These are phyloP conservation scores for Zoroaster sp. DNA, from an alignment of 53 echinoderm and acorn worm genomes.

Conservation along the genomic window DNA sequence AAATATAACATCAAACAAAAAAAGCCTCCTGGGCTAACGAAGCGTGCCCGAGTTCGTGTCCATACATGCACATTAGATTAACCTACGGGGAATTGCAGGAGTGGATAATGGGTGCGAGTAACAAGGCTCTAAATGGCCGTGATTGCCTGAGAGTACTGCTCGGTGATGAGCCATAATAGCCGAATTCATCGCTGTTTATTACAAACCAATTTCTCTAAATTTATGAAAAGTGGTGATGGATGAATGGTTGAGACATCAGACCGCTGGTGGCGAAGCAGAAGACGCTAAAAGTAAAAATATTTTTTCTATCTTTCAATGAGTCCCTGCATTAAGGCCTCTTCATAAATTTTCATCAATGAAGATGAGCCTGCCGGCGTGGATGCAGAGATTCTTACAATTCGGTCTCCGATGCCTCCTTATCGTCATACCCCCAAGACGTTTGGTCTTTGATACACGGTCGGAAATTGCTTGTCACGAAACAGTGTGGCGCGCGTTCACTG, in stretches of 20 bases:
- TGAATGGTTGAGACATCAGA: not conserved
- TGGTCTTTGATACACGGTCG: slow-evolving; percentile 32
- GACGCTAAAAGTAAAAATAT: not conserved
- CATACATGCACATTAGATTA: slow-evolving; percentile 21
- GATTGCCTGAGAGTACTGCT: slow-evolving; percentile 17
- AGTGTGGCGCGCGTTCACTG: not conserved
- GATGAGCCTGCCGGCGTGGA: slow-evolving; percentile 35
- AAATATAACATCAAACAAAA: not conserved
- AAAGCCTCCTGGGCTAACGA: not conserved
- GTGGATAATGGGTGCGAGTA: slow-evolving; percentile 26
- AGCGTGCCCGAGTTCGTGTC: slow-evolving; percentile 34
- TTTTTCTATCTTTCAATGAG: not conserved
- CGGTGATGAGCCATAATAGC: slow-evolving; percentile 45
- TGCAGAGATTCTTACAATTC: not conserved
- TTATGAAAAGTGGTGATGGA: slow-evolving; percentile 37
- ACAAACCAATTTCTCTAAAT: slow-evolving; percentile 45
- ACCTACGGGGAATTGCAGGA: not conserved
- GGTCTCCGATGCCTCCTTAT: slow-evolving; percentile 47
- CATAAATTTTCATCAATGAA: slow-evolving; percentile 44
- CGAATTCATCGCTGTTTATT: slow-evolving; percentile 60
- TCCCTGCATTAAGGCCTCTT: slow-evolving; percentile 17
- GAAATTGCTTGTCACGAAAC: slow-evolving; percentile 9
- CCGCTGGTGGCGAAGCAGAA: not conserved
- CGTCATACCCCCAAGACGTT: slow-evolving; percentile 27
- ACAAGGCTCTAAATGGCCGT: slow-evolving; percentile 46